Evolutionary conservation across 1,140 invertebrate species (phyloP).

Genomic region (Drosophila obscura): DNA sequence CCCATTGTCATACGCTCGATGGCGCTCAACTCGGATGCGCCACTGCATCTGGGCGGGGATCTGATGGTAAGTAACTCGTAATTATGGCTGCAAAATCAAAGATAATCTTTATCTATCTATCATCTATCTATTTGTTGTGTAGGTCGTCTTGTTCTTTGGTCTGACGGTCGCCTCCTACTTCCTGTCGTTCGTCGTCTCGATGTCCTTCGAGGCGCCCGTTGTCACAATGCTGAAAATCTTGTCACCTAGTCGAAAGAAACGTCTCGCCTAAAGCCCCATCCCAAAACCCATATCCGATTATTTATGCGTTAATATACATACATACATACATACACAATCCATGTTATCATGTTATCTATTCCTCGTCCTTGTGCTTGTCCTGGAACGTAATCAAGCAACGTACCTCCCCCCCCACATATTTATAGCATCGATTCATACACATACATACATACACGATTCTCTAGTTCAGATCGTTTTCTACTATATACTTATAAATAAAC

Average conservation of each 20-base stretch:
- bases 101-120: neutral
- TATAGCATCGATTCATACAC: conserved; percentile 54
- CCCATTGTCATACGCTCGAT: conserved; percentile 91
- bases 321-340: conserved; percentile 19
- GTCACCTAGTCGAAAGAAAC: conserved; percentile 87
- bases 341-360: conserved; percentile 47
- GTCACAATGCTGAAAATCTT: conserved; percentile 93
- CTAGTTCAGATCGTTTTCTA: conserved; percentile 8
- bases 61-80: conserved; percentile 86
- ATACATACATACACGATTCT: conserved; percentile 4
- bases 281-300: conserved; percentile 43
- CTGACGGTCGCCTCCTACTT: conserved; percentile 90
- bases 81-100: too few relatives aligned
- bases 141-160: conserved; percentile 91
- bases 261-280: conserved; percentile 63
- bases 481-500: conserved; percentile 4
- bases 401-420: conserved; percentile 30
- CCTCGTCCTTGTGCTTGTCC: neutral
- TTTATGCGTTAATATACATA: conserved; percentile 52
- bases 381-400: conserved; percentile 24
- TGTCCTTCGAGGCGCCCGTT: conserved; percentile 92
- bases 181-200: conserved; percentile 90
- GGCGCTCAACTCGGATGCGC: conserved; percentile 90
- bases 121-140: conserved; percentile 27
- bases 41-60: conserved; percentile 90